Percentiles rank a stretch among this genome's conserved stretches.
phyloP scores from a whole-genome alignment of 2,113 vertebrate genomes.

The Varanus komodoensis region DNA sequence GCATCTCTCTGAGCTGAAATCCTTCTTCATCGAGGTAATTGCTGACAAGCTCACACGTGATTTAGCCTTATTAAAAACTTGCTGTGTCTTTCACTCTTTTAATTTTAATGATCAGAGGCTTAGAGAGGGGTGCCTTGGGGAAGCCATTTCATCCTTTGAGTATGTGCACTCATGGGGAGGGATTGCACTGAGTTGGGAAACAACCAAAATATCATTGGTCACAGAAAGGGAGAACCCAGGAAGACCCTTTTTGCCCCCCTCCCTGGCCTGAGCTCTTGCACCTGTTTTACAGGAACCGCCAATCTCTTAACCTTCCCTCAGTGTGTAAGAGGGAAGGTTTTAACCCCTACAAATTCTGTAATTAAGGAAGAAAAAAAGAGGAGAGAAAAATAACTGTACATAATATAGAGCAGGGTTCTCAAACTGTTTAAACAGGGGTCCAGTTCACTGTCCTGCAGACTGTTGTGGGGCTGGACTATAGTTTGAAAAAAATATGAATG shows the following conservation, averaged over 20 bases:
- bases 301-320: not conserved
- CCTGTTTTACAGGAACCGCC: not conserved
- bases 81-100: conserved; percentile 22
- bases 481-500: too few species aligned
- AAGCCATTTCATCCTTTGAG: not conserved
- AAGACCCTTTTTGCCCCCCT: too few species aligned
- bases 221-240: too few species aligned
- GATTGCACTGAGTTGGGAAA: too few species aligned
- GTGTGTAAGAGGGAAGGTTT: not conserved
- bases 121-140: not conserved
- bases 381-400: not conserved
- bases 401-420: not conserved
- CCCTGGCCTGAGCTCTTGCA: too few species aligned
- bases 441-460: too few species aligned
- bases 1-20: conserved; percentile 92
- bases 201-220: too few species aligned
- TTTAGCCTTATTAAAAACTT: conserved; percentile 41
- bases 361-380: not conserved
- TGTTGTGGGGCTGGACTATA: too few species aligned
- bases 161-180: not conserved
- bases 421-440: too few species aligned
- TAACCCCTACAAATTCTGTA: not conserved
- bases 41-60: not conserved
- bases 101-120: not conserved
- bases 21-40: conserved; percentile 95